phyloP scores from a whole-genome alignment of 2,888 invertebrate genomes.

The Euplexia lucipara region DNA sequence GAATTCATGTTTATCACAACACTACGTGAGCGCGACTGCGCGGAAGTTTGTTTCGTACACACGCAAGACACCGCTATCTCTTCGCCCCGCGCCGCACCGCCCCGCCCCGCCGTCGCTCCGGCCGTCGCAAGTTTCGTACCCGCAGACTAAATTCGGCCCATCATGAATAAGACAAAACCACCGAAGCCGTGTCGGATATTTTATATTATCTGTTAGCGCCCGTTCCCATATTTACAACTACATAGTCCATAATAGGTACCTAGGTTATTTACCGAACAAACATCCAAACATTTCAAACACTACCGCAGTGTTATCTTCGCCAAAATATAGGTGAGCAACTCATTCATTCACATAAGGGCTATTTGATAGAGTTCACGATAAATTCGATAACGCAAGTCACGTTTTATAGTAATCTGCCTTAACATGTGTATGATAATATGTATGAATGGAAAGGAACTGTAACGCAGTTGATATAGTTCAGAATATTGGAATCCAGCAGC shows the following conservation, averaged over 20 bases:
- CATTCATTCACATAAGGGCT: constrained; percentile 5
- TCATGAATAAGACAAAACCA: too few relatives aligned
- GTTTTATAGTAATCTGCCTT: background rate
- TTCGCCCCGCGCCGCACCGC: constrained; percentile 12
- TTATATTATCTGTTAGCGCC: too few relatives aligned
- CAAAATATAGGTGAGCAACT: background rate
- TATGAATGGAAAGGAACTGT: constrained; percentile 17
- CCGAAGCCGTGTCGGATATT: too few relatives aligned
- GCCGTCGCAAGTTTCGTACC: constrained; percentile 19
- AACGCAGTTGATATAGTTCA: too few relatives aligned
- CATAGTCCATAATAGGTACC: too few relatives aligned
- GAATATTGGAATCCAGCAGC: too few relatives aligned
- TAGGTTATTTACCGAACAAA: too few relatives aligned
- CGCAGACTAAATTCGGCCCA: too few relatives aligned
- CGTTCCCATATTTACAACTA: too few relatives aligned
- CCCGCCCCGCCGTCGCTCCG: constrained; percentile 13
- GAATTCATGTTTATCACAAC: constrained; percentile 26
- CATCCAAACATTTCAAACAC: too few relatives aligned
- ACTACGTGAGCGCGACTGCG: constrained; percentile 10
- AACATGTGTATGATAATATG: constrained; percentile 17
- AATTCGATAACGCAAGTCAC: constrained; percentile 14
- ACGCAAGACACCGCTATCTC: constrained; percentile 14
- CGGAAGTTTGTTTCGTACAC: constrained; percentile 7
- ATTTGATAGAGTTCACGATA: constrained; percentile 12
- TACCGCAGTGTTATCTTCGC: background rate